phyloP scores from a whole-genome alignment of 2,888 invertebrate species.

The Lasioglossum leucozonium region DNA sequence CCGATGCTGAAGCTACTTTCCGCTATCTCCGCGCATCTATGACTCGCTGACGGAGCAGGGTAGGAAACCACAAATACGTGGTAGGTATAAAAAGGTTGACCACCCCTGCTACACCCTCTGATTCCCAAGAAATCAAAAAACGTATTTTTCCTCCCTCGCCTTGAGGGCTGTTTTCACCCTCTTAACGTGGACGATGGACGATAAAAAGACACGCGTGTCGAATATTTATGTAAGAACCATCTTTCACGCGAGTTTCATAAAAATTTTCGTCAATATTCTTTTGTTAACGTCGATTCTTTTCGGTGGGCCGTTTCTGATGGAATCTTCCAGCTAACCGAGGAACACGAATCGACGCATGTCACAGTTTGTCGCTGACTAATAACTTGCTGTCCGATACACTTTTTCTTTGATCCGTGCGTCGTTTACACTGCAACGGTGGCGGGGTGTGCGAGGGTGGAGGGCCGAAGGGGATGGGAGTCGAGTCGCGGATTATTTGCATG shows the following conservation, averaged over 20 bases:
- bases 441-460: neutral
- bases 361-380: conserved; percentile 24
- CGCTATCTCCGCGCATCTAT: too few species aligned
- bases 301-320: neutral
- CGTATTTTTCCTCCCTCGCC: neutral
- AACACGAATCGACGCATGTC: conserved; percentile 11
- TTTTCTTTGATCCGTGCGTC: conserved; percentile 26
- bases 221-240: neutral
- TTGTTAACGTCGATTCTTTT: neutral
- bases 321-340: conserved; percentile 3
- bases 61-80: too few species aligned
- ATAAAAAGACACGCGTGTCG: neutral
- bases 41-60: too few species aligned
- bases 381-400: conserved; percentile 10
- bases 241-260: too few species aligned
- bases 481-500: conserved; percentile 48
- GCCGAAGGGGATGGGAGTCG: conserved; percentile 1
- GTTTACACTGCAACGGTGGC: conserved; percentile 8
- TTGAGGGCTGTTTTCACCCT: too few species aligned
- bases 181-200: too few species aligned
- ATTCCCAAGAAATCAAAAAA: neutral
- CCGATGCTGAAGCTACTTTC: too few species aligned
- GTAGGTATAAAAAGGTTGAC: too few species aligned
- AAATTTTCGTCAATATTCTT: neutral
- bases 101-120: neutral